A percentile compares a stretch with the other conserved stretches of the same genome.
Evolutionary conservation across 30 jellyfish, hydroid and myxozoan species (phyloP).

Genomic region (Turritopsis rubra): DNA sequence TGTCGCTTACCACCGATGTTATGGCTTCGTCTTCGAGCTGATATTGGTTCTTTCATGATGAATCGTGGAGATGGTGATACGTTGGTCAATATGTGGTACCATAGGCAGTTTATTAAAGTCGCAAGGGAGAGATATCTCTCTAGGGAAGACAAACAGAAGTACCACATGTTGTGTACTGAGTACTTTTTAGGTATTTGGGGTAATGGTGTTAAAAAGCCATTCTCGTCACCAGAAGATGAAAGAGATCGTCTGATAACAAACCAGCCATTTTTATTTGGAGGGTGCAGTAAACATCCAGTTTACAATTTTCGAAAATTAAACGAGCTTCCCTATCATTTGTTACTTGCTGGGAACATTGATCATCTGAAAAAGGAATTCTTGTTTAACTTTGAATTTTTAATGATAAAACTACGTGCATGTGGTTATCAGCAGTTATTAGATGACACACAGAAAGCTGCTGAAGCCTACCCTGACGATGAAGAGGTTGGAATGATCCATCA

Average conservation of each 20-base stretch:
- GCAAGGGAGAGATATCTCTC: slow-evolving; percentile 66
- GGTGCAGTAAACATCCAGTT: slow-evolving; percentile 24
- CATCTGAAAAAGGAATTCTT: slow-evolving; percentile 43
- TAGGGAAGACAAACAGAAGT: slow-evolving; percentile 18
- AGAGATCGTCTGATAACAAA: slow-evolving; percentile 62
- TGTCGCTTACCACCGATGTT: slow-evolving; percentile 78
- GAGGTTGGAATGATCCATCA: slow-evolving; percentile 52
- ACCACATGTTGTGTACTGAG: slow-evolving; percentile 50
- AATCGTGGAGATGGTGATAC: slow-evolving; percentile 67
- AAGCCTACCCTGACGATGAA: slow-evolving; percentile 38
- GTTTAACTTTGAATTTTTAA: slow-evolving; percentile 56
- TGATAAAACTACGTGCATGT: slow-evolving; percentile 42
- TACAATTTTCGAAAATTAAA: slow-evolving; percentile 57
- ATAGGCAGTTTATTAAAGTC: slow-evolving; percentile 69
- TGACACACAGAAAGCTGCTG: slow-evolving; percentile 51
- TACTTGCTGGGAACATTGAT: slow-evolving; percentile 22
- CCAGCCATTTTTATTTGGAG: slow-evolving; percentile 56
- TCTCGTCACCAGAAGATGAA: slow-evolving; percentile 36
- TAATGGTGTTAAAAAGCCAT: slow-evolving; percentile 55
- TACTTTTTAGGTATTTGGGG: slow-evolving; percentile 74
- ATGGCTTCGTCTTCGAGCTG: slow-evolving; percentile 72
- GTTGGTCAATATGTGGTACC: slow-evolving; percentile 76
- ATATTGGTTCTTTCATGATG: slow-evolving; percentile 68
- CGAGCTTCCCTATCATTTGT: slow-evolving; percentile 71
- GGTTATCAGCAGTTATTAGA: slow-evolving; percentile 47